Evolutionary conservation across 2,888 invertebrate species (phyloP), one percentile per base, ranked within the genome.

Genomic region (Patella ulyssiponensis): DNA sequence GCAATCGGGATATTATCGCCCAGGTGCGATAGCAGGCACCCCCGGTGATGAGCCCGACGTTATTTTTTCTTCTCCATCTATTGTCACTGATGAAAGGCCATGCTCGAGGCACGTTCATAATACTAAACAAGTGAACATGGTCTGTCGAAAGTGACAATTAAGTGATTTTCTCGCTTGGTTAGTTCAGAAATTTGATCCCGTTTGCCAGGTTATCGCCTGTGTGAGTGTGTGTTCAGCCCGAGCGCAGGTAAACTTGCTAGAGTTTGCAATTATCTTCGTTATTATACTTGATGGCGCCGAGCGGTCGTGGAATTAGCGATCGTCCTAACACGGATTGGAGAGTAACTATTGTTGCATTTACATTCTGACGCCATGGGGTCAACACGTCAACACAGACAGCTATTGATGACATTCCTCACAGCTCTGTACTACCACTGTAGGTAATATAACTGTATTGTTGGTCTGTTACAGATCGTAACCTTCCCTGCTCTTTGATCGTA

Each of bases 231-330:
- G 64, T 64, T 64, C 20, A 23, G 64, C 64, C 23, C 64, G 64
- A 23, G 64, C 23, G 64, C 64, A 64, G 20, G 23, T 23, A 20
- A 23, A 64, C 44, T 64, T 23, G 64, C 20, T 23, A 64, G 20
- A 23, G 64, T 64, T 64, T 64, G 64, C 20, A 64, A 64, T 64
- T 64, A 64, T 64, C 23, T 20, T 64, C 20, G 4, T 64, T 64
- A 64, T 64, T 64, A 64, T 64, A 23, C 64, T 23, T 14, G 23
- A 20, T 64, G 64, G 64, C 64, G 64, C 64, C 64, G 64, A 23
- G 64, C 64, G 64, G 64, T 64, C 64, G 64, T 23, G 64, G 64
- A 64, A 64, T 64, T 64, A 64, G 64, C 23, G 64, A 23, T 64
- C 64, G 23, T 64, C 64, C 64, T 64, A 64, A 64, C 64, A 64